Conservation (phyloP, 2,113 vertebrate species). For the Rhynchomys soricoides region DNA sequence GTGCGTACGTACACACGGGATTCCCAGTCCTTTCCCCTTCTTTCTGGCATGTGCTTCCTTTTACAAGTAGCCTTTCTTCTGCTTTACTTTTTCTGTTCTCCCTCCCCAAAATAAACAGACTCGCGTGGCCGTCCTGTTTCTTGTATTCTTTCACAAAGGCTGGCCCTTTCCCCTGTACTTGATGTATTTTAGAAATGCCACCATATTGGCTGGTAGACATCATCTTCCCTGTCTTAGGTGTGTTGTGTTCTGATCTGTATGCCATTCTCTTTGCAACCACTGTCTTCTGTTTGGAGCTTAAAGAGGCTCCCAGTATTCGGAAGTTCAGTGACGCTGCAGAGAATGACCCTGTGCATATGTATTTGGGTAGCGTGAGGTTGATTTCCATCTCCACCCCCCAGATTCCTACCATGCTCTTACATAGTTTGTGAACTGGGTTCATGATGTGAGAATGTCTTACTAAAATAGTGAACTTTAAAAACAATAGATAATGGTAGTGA, state of each 20-base stretch:
- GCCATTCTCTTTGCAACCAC: not conserved
- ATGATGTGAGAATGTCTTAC: constrained; percentile 5
- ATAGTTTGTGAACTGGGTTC: not conserved
- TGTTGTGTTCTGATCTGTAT: not conserved
- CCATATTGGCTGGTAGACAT: not conserved
- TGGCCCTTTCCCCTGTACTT: not conserved
- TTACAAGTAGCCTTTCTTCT: not conserved
- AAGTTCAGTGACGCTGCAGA: not conserved
- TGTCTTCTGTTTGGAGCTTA: not conserved
- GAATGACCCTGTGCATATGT: not conserved
- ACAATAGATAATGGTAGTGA: not conserved
- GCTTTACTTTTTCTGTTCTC: not conserved
- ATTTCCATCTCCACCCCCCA: not conserved
- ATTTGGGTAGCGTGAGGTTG: not conserved
- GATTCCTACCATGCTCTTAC: not conserved
- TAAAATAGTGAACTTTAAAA: not conserved
- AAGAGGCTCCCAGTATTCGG: not conserved
- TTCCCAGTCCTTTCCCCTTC: not conserved
- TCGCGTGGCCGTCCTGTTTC: not conserved
- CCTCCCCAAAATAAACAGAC: not conserved
- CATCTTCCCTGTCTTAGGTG: not conserved
- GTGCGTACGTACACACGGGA: not conserved
- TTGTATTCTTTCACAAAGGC: not conserved
- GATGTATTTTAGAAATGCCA: not conserved
- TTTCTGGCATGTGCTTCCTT: not conserved